phyloP scores from a whole-genome alignment of 2,888 invertebrate genomes.

The Zygogramma bicolorata region DNA sequence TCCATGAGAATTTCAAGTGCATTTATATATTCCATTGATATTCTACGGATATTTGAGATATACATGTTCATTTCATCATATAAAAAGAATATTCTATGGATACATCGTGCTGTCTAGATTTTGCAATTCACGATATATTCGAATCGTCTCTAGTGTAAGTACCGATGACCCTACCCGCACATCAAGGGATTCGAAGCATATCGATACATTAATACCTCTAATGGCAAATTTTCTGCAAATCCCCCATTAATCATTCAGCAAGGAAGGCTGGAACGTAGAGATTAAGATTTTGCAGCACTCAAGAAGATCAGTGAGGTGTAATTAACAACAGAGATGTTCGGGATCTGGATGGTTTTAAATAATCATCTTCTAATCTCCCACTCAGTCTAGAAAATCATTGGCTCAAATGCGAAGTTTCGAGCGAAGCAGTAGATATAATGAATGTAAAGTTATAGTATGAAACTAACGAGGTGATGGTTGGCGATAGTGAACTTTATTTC shows the following conservation, averaged over 20 bases:
- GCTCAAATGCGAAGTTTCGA: conserved; percentile 7
- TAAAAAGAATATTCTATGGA: no score
- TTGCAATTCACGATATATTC: no score
- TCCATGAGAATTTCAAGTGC: no score
- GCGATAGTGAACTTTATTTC: no score
- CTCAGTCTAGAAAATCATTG: conserved; percentile 34
- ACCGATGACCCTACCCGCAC: not conserved
- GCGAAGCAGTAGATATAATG: no score
- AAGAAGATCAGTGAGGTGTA: conserved; percentile 49
- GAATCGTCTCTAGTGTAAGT: no score
- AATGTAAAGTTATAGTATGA: no score
- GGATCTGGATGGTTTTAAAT: conserved; percentile 49
- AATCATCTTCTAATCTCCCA: conserved; percentile 52
- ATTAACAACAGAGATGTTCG: conserved; percentile 52
- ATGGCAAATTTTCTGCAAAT: conserved; percentile 47
- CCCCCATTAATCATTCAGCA: conserved; percentile 48
- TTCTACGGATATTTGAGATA: no score
- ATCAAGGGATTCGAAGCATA: conserved; percentile 15
- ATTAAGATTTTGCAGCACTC: conserved; percentile 49
- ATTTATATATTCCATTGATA: no score
- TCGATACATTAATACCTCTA: conserved; percentile 40
- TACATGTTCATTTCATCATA: no score
- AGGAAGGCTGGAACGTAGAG: conserved; percentile 42
- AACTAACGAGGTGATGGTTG: no score
- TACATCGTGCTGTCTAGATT: no score